Base-by-base conservation (phyloP, 1,140 invertebrate species). In the Aphelenchoides besseyi region DNA sequence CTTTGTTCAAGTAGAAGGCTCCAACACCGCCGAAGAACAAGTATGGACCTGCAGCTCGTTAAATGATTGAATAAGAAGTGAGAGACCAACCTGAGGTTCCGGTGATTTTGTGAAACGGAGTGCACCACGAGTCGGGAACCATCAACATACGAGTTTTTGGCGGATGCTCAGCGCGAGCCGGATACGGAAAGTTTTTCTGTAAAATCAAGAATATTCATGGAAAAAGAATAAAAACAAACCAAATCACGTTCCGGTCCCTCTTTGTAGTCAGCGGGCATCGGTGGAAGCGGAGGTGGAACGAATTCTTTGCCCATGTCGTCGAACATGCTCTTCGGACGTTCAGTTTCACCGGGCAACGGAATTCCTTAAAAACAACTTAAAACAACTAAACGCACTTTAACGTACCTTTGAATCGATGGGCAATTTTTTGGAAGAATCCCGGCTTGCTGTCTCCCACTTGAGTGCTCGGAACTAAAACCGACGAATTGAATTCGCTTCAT, bases 271-370 rank as follows among this genome's bases (percentile, higher is more conserved):
- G 77, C 78, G 23, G 81, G 81, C 5, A 83, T 68, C 23, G 59
- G 61, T 32, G 81, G 76, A 9, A 85, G 70, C n/a, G 83, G 74
- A 23, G 79, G 69, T 53, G 74, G 74, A 36, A 68, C 33, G 69
- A 81, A 85, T 57, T 79, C 74, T 72, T 83, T 84, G 55, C 72
- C 82, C 64, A 73, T 73, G 61, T 83, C 80, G 28, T 83, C 78
- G 70, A 85, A 85, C 70, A 83, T 73, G 12, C 54, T 68, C 70
- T 80, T 79, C 5, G 81, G 83, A n/a, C 52, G 29, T 35, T 77
- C 69, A 23, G 76, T 54, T 70, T 82, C 81, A 23, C 81, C 83
- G 52, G 69, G 70, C 36, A 82, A 66, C 37, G 81, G 81, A 63
- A 82, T 84, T 35, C 79, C 79, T 80, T 23, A 76, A 32, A 3